Base-by-base conservation (phyloP, 1,140 invertebrate species). In the Bicyclus anynana region DNA sequence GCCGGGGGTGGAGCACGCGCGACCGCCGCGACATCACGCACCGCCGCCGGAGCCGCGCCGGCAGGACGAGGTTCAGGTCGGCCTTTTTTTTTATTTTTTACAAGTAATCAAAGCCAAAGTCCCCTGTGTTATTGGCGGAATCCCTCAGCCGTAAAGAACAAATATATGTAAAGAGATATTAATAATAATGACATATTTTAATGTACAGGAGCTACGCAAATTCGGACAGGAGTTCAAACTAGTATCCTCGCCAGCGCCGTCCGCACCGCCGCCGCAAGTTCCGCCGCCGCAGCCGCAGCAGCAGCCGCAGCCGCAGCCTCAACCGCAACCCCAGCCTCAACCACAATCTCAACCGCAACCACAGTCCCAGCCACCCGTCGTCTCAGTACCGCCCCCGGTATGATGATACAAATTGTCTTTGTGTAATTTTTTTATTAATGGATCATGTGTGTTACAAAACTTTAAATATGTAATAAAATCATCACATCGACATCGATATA, bases 191-290 rank as follows among this genome's bases (percentile, higher is more conserved):
- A 23, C 7, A 23, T 23, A 23, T 7, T 7, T 4, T 23, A 23
- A n/a, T 7, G 23, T 33, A 17, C 71, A 90, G 83, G 90, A 91
- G 40, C 65, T 91, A 14, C 88, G 89, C 44, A 85, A 88, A 57
- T 91, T 91, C 69, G 80, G 87, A 1, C 80, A 87, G 53, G 91
- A 91, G 46, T 91, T 91, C 76, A 91, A 91, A 62, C 61, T 91
- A 62, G 77, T 83, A 63, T 48, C 69, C n/a, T 65, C 67, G 5
- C 55, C 67, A 16, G 74, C 71, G 64, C 63, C 69, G 18, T 42
- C 47, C 50, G 53, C 58, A 42, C 65, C 51, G 46, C 53, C 57
- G n/a, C 57, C 29, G 5, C 62, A 47, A 18, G 27, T 10, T 29
- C 42, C 51, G 38, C 62, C 18, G 50, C 40, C 58, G 26, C 65